Conservation (phyloP, 2,797 vertebrate genomes). For the Sardinella longiceps region DNA sequence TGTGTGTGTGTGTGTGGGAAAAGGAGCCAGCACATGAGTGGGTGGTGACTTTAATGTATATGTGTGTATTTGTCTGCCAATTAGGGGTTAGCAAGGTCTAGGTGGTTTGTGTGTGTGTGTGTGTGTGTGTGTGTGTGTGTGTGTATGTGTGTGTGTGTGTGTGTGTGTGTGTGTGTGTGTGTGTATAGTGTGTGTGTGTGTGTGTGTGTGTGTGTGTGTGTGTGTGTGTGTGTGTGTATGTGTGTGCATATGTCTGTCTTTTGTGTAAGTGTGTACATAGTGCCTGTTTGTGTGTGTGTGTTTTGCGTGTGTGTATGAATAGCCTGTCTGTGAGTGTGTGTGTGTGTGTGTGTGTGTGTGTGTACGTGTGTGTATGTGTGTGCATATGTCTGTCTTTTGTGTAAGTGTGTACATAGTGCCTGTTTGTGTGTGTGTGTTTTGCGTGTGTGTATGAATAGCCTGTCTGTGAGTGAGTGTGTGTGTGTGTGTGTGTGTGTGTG, state of each 20-base stretch:
- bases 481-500: not conserved
- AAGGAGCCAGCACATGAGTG: not conserved
- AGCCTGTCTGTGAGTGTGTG: not conserved
- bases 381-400: not conserved
- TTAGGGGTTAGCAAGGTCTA: not conserved
- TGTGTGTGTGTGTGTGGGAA: not conserved
- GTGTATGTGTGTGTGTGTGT: not conserved
- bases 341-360: not conserved
- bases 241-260: not conserved
- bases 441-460: not conserved
- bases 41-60: slow-evolving; percentile 7
- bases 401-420: not conserved
- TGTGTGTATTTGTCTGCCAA: slow-evolving; percentile 17
- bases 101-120: not conserved
- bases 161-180: not conserved
- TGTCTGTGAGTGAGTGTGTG: slow-evolving; percentile 3
- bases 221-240: not conserved
- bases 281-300: not conserved
- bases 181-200: not conserved
- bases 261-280: not conserved
- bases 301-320: not conserved
- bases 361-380: not conserved
- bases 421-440: not conserved
- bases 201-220: not conserved
- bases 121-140: not conserved